A percentile compares a stretch with the other conserved stretches of the same genome.
Evolutionary conservation across 1,140 invertebrate species (phyloP).

Genomic region (Drosophila grimshawi): DNA sequence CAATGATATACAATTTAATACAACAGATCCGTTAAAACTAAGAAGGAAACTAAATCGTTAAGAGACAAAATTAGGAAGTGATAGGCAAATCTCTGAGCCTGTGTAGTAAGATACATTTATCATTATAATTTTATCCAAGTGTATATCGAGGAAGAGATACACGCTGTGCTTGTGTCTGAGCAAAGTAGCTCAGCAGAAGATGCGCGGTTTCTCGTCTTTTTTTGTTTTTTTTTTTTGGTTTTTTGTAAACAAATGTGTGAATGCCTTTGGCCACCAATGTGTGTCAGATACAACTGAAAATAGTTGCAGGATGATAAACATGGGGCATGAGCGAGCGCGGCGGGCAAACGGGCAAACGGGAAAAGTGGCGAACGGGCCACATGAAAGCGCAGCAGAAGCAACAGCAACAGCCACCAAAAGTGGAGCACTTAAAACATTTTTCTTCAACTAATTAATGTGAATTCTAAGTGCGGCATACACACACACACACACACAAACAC

Average conservation of each 20-base stretch:
- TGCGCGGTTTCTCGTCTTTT: not conserved
- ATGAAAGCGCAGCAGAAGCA: slow-evolving; percentile 57
- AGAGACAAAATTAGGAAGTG: too few relatives aligned
- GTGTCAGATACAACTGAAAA: slow-evolving; percentile 71
- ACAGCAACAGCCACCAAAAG: slow-evolving; percentile 42
- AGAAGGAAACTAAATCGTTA: too few relatives aligned
- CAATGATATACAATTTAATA: too few relatives aligned
- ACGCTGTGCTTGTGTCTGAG: not conserved
- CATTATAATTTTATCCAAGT: not conserved
- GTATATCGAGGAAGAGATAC: not conserved
- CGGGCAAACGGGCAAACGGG: not conserved
- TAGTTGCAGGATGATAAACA: slow-evolving; percentile 63
- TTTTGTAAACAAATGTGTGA: slow-evolving; percentile 39
- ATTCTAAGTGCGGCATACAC: slow-evolving; percentile 48
- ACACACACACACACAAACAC: slow-evolving; percentile 5
- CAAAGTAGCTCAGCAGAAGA: slow-evolving; percentile 5
- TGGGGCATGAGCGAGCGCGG: not conserved
- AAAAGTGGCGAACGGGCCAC: slow-evolving; percentile 35
- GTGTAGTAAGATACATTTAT: too few relatives aligned
- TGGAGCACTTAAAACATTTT: slow-evolving; percentile 70
- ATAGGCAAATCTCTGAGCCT: too few relatives aligned
- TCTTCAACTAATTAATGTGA: slow-evolving; percentile 67
- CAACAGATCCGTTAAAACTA: too few relatives aligned
- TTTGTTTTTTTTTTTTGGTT: not conserved
- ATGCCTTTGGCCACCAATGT: slow-evolving; percentile 48